phyloP scores from a whole-genome alignment of 2,888 invertebrate genomes.

The Nomada goodeniana region DNA sequence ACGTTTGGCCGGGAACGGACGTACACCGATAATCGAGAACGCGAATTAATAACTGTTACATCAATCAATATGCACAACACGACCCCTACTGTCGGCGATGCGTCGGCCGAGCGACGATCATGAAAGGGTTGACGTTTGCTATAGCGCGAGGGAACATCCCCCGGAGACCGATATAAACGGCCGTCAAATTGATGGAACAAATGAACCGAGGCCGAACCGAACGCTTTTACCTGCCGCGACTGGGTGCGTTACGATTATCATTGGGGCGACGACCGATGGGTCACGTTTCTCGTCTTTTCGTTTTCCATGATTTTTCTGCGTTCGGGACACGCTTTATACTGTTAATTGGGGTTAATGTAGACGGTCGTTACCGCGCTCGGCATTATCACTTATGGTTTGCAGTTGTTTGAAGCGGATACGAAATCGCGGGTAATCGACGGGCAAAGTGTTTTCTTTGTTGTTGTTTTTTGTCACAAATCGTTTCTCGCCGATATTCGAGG shows the following conservation, averaged over 20 bases:
- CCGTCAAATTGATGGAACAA: not conserved
- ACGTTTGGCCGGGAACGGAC: constrained; percentile 45
- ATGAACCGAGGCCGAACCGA: not conserved
- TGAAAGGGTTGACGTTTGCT: constrained; percentile 23
- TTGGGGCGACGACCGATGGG: too few relatives aligned
- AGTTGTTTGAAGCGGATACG: too few relatives aligned
- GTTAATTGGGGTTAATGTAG: too few relatives aligned
- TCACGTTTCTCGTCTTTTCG: too few relatives aligned
- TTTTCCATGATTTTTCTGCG: too few relatives aligned
- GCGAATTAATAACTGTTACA: constrained; percentile 83
- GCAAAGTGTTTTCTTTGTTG: too few relatives aligned
- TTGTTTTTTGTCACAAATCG: not conserved
- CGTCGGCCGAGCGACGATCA: constrained; percentile 24
- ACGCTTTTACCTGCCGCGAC: too few relatives aligned
- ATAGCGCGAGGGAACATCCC: not conserved
- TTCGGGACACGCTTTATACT: too few relatives aligned
- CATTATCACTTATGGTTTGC: too few relatives aligned
- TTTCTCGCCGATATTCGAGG: constrained; percentile 21
- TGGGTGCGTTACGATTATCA: too few relatives aligned
- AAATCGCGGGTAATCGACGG: too few relatives aligned
- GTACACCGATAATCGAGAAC: constrained; percentile 80
- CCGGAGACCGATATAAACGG: constrained; percentile 16
- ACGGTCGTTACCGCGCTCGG: too few relatives aligned
- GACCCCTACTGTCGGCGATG: constrained; percentile 33
- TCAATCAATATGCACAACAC: constrained; percentile 79